A percentile compares a stretch with the other conserved stretches of the same genome.
These are phyloP conservation scores for Parapsyche elsis DNA, from an alignment of 1,140 invertebrate genomes.

Conservation along the genomic window DNA sequence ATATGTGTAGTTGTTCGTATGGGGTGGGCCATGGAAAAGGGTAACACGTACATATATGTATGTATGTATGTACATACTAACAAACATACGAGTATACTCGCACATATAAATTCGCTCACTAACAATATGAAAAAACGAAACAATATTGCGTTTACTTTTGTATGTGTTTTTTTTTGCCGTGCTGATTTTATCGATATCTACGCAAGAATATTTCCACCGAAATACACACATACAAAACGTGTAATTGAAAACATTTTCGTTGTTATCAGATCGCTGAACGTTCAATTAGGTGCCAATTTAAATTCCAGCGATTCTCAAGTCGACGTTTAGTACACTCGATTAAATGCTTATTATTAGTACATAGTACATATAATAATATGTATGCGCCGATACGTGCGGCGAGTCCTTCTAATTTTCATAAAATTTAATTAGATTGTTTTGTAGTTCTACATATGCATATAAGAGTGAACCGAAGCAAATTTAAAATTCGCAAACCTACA, in stretches of 20 bases:
- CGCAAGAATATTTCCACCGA: background rate
- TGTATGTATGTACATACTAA: background rate
- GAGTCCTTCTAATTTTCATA: too few species aligned
- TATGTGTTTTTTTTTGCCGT: background rate
- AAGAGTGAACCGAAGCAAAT: too few species aligned
- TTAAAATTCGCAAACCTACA: too few species aligned
- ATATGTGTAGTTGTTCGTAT: slow-evolving; percentile 30
- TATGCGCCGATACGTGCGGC: too few species aligned
- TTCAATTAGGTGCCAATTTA: background rate
- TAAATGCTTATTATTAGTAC: too few species aligned
- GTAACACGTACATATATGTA: background rate
- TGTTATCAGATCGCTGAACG: background rate
- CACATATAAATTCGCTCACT: background rate
- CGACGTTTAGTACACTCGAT: too few species aligned
- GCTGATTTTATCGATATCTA: background rate
- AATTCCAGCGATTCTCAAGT: slow-evolving; percentile 1
- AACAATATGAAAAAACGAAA: too few species aligned
- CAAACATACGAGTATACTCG: background rate
- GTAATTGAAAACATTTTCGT: background rate
- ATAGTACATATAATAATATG: too few species aligned
- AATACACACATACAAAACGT: too few species aligned
- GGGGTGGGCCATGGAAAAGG: background rate
- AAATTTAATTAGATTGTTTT: too few species aligned
- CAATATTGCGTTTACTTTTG: background rate
- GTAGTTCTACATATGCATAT: too few species aligned